Base-by-base conservation (phyloP, 2,888 invertebrate species). In the Pristionchus exspectatus region DNA sequence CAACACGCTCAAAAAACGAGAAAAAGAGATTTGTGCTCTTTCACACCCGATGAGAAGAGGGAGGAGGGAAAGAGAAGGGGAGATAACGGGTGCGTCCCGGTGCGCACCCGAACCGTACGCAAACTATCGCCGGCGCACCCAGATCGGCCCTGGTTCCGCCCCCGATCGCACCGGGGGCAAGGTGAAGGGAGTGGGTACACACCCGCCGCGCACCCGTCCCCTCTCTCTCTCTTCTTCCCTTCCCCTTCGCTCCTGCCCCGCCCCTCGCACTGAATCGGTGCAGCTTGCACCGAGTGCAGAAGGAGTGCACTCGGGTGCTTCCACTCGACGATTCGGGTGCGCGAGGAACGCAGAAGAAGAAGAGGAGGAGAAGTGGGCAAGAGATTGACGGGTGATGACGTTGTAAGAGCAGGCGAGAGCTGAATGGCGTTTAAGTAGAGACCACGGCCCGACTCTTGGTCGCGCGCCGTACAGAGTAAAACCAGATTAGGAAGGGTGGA, bases 41-140 rank as follows among this genome's bases (percentile, higher is more conserved):
- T 50, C 44, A 50, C 44, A 50, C 10, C 44, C 44, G 44, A 72
- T 27, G 69, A 16, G 30, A 30, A 74, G 38, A 33, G 74, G 5
- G 18, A 74, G 74, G 33, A 33, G 72, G 72, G 21, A 21, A n/a
- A 7, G 98, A 9, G 18, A 98, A 16, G 21, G 12, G 44, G 27
- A 69, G 69, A 69, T 69, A 69, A 69, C n/a, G 9, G 66, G 38
- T 38, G 38, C 12, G 69, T 30, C 30, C n/a, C 74, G n/a, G 74
- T 38, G 24, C 74, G 74, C 74, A 74, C 74, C 74, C 74, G 74
- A 33, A 30, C 33, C 69, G 69, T 72, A 33, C 69, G 30, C 69
- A 72, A 18, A 16, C 74, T 74, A 38, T 33, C 74, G 74, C 21
- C 33, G 30, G 18, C 54, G 50, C 54, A 50, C 50, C 56, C 83